Percentiles rank a stretch among this genome's conserved stretches.
Evolutionary conservation across 2,888 invertebrate genomes (phyloP).

Genomic region (Lamproptera curius): DNA sequence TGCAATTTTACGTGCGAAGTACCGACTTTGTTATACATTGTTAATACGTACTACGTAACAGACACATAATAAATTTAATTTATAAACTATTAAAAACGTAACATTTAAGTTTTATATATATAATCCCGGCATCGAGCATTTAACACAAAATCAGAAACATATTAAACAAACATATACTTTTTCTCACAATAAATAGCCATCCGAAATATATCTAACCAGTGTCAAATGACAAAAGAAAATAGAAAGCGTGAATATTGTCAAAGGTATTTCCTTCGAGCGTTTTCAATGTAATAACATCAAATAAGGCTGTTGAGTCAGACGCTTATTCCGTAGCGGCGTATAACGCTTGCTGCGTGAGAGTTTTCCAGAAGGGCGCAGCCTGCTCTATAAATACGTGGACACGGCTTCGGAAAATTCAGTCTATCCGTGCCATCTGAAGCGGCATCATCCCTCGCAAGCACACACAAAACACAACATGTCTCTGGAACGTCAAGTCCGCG

Average conservation of each 20-base stretch:
- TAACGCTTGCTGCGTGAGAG: slow-evolving; percentile 45
- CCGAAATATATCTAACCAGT: too few relatives aligned
- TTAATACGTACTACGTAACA: too few relatives aligned
- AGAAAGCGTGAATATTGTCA: background rate
- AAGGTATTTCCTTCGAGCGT: slow-evolving; percentile 2
- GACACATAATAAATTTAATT: too few relatives aligned
- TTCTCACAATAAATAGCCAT: too few relatives aligned
- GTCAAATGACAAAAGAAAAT: background rate
- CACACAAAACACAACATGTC: slow-evolving; percentile 81
- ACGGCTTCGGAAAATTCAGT: slow-evolving; percentile 71
- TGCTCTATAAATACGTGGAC: slow-evolving; percentile 69
- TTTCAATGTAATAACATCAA: slow-evolving; percentile 22
- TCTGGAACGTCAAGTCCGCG: slow-evolving; percentile 94
- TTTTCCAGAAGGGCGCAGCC: slow-evolving; percentile 72
- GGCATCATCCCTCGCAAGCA: slow-evolving; percentile 50
- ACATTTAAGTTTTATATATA: too few relatives aligned
- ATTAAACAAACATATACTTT: too few relatives aligned
- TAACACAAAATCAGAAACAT: too few relatives aligned
- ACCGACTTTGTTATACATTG: too few relatives aligned
- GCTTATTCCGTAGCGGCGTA: slow-evolving; percentile 53
- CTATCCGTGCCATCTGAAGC: slow-evolving; percentile 56
- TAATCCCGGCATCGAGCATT: too few relatives aligned
- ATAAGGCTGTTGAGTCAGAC: slow-evolving; percentile 62
- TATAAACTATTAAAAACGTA: too few relatives aligned
- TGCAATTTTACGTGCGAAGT: too few relatives aligned